Percentiles rank a stretch among this genome's conserved stretches.
Conservation (phyloP, 2,888 invertebrate genomes). For the Agriopis leucophaearia region DNA sequence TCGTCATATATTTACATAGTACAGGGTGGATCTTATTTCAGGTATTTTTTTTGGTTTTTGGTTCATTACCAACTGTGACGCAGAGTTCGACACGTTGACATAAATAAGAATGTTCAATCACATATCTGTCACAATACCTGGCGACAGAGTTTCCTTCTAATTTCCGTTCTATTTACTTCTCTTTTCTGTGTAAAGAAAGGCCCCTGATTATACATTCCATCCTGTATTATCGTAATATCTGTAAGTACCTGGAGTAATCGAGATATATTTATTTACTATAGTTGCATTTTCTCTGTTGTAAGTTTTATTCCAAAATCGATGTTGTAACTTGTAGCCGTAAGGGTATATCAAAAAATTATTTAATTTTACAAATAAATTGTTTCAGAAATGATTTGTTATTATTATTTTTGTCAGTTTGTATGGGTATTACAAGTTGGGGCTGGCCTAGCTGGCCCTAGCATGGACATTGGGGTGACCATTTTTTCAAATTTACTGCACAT, state of each 20-base stretch:
- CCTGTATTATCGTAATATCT: slow-evolving; percentile 1
- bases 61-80: no score
- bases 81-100: no score
- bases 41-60: no score
- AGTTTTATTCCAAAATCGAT: slow-evolving; percentile 67
- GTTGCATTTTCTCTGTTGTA: slow-evolving; percentile 63
- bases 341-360: slow-evolving; percentile 51
- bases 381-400: slow-evolving; percentile 42
- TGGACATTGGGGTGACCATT: no score
- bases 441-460: no score
- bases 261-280: slow-evolving; percentile 43
- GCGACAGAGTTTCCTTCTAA: no score
- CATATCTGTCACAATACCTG: no score
- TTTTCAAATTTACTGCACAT: no score
- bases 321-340: slow-evolving; percentile 53
- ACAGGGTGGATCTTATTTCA: background rate
- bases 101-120: no score
- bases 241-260: slow-evolving; percentile 40
- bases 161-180: no score
- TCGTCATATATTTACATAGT: background rate
- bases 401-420: background rate
- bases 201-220: background rate
- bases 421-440: no score
- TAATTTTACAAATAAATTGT: slow-evolving; percentile 62
- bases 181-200: no score